Evolutionary conservation across 2,888 invertebrate species (phyloP).

Genomic region (Aleiodes testaceus): DNA sequence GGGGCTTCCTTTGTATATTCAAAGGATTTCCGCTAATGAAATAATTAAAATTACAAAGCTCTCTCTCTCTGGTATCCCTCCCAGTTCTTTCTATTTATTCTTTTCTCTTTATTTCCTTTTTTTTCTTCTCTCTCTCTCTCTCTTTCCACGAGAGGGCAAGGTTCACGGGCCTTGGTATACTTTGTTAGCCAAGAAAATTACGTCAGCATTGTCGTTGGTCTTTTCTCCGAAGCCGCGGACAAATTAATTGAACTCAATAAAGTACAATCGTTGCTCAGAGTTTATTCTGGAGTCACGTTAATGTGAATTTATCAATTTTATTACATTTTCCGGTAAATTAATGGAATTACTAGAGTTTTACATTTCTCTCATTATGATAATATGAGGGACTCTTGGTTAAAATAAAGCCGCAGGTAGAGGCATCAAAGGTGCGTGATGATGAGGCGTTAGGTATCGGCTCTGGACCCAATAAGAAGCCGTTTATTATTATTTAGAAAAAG

Average conservation of each 20-base stretch:
- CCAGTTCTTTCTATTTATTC: slow-evolving; percentile 21
- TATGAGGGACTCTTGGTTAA: neutral
- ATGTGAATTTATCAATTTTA: neutral
- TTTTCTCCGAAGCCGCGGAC: slow-evolving; percentile 20
- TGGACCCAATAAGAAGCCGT: slow-evolving; percentile 29
- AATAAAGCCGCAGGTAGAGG: too few relatives aligned
- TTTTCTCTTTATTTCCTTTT: slow-evolving; percentile 35
- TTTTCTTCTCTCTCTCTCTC: slow-evolving; percentile 5
- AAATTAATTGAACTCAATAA: slow-evolving; percentile 41
- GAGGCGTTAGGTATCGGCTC: slow-evolving; percentile 54
- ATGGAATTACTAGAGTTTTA: neutral
- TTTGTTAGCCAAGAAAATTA: slow-evolving; percentile 30
- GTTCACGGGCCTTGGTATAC: slow-evolving; percentile 35
- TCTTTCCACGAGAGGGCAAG: slow-evolving; percentile 34
- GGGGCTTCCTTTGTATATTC: slow-evolving; percentile 53
- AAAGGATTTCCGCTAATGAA: slow-evolving; percentile 59
- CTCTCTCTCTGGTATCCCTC: slow-evolving; percentile 35
- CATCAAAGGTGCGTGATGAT: slow-evolving; percentile 53
- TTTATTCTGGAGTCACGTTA: slow-evolving; percentile 14
- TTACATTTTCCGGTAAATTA: neutral
- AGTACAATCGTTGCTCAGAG: slow-evolving; percentile 18
- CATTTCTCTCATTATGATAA: neutral
- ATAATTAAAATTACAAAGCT: slow-evolving; percentile 60
- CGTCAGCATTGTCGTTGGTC: slow-evolving; percentile 32
- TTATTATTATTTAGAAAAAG: slow-evolving; percentile 51